Conservation (phyloP, 1,140 invertebrate species). For the Papilio glaucus region DNA sequence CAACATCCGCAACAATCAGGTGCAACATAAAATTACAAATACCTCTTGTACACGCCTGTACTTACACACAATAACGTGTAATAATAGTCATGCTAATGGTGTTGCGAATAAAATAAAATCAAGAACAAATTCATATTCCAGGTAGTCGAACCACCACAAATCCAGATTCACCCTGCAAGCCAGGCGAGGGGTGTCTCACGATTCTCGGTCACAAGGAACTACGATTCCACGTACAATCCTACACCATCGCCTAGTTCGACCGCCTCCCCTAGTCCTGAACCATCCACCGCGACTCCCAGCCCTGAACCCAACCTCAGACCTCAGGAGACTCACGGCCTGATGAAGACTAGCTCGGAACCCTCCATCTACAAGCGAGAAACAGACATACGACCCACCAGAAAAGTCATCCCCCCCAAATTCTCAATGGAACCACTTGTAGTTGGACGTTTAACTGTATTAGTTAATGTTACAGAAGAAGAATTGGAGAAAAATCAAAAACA, state of each 20-base stretch:
- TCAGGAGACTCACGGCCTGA: neutral
- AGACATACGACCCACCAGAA: neutral
- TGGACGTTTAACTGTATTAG: neutral
- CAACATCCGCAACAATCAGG: no score
- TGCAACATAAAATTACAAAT: no score
- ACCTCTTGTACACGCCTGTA: no score
- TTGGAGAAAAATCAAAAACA: neutral
- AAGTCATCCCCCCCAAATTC: neutral
- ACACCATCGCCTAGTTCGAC: conserved; percentile 40
- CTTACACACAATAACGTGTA: no score
- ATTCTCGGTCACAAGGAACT: conserved; percentile 78
- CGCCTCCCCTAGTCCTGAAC: conserved; percentile 29
- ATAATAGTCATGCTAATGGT: no score
- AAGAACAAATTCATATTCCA: conserved; percentile 42
- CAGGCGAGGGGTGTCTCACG: conserved; percentile 59
- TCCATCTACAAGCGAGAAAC: neutral
- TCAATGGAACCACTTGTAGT: neutral
- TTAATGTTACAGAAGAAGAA: neutral
- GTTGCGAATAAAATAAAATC: neutral
- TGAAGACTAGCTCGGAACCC: neutral
- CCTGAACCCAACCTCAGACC: conserved; percentile 14
- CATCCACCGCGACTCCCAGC: conserved; percentile 39
- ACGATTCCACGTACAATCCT: conserved; percentile 65
- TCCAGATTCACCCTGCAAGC: conserved; percentile 58
- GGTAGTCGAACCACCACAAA: conserved; percentile 69